Evolutionary conservation across 2,113 vertebrate genomes (phyloP).

Genomic region (Pipra filicauda): DNA sequence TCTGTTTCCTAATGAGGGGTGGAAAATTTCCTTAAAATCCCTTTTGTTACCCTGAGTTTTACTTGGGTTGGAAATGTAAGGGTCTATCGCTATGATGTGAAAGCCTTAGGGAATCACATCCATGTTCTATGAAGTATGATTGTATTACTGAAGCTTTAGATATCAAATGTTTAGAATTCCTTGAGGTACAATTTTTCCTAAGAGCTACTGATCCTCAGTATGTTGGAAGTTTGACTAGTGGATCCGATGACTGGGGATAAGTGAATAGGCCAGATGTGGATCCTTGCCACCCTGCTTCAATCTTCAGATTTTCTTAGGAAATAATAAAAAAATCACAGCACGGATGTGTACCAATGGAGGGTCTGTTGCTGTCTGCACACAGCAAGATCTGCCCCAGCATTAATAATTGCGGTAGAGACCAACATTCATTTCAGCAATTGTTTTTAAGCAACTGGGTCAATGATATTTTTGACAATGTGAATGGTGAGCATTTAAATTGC

Average conservation of each 20-base stretch:
- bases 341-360: not conserved
- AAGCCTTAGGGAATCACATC: not conserved
- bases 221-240: not conserved
- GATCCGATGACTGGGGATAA: not conserved
- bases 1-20: not conserved
- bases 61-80: not conserved
- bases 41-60: not conserved
- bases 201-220: not conserved
- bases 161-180: not conserved
- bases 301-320: not conserved
- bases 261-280: not conserved
- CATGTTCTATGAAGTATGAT: not conserved
- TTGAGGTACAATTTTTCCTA: not conserved
- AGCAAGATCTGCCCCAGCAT: not conserved
- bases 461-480: slow-evolving; percentile 42
- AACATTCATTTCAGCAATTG: slow-evolving; percentile 13
- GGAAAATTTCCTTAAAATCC: not conserved
- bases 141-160: not conserved
- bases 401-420: not conserved
- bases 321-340: not conserved
- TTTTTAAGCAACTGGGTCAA: slow-evolving; percentile 47
- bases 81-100: not conserved
- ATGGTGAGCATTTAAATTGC: slow-evolving; percentile 35
- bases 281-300: not conserved
- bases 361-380: not conserved